A percentile compares a stretch with the other conserved stretches of the same genome.
These are phyloP conservation scores for Ciconia nigra DNA, from an alignment of 2,797 vertebrate species.

Conservation along the genomic window DNA sequence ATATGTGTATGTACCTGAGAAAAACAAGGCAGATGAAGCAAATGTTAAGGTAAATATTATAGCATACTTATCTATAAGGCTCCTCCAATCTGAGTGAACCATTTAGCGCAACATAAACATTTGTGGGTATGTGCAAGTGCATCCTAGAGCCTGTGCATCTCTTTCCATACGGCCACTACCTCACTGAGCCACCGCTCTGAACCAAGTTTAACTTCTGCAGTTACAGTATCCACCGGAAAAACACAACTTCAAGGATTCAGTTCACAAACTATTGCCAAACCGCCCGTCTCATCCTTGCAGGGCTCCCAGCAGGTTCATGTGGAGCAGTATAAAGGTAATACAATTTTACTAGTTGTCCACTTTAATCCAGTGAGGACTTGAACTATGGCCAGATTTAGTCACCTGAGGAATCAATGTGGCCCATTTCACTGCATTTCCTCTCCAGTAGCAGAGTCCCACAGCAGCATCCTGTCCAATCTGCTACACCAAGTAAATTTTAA, in stretches of 20 bases:
- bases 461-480: not conserved
- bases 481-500: not conserved
- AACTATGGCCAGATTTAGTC: conserved; percentile 2
- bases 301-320: not conserved
- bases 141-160: not conserved
- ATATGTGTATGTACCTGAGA: not conserved
- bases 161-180: not conserved
- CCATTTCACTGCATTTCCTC: not conserved
- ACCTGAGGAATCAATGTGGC: not conserved
- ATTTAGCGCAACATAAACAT: conserved; percentile 14
- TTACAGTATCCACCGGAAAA: not conserved
- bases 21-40: conserved; percentile 15
- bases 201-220: not conserved
- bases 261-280: not conserved
- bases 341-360: not conserved
- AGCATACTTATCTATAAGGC: not conserved
- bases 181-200: not conserved
- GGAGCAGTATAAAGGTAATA: not conserved
- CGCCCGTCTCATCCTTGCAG: not conserved
- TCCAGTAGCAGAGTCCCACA: not conserved
- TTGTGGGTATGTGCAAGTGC: not conserved
- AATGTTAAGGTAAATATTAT: conserved; percentile 27
- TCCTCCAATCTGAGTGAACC: not conserved
- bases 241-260: not conserved
- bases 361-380: conserved; percentile 9